phyloP scores from a whole-genome alignment of 2,797 vertebrate species.

The Mormyrops attenuatus region DNA sequence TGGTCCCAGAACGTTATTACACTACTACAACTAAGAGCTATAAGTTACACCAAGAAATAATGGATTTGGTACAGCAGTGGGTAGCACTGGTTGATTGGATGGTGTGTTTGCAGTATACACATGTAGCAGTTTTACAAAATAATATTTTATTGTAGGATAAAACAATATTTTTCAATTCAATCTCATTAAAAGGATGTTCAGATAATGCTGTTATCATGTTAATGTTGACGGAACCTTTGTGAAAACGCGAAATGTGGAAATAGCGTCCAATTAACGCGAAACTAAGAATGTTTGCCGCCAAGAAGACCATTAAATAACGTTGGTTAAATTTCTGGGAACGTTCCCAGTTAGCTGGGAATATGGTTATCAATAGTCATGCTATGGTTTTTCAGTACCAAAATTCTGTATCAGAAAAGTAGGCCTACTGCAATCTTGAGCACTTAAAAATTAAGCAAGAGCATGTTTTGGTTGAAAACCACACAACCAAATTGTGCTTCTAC shows the following conservation, averaged over 20 bases:
- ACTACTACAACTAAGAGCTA: neutral
- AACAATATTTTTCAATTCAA: neutral
- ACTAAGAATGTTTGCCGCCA: neutral
- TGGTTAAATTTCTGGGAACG: neutral
- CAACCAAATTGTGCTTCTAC: neutral
- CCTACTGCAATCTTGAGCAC: neutral
- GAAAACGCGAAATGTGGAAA: neutral
- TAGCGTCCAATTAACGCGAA: neutral
- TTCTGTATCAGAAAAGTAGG: neutral
- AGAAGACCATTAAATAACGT: neutral
- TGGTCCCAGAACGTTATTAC: neutral
- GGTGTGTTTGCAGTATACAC: neutral
- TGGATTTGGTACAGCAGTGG: neutral
- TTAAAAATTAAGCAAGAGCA: constrained; percentile 5
- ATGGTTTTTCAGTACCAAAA: constrained; percentile 4
- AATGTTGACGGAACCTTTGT: neutral
- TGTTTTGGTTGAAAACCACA: constrained; percentile 9
- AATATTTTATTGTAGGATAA: neutral
- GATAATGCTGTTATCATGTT: neutral
- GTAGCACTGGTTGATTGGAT: neutral
- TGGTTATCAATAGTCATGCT: neutral
- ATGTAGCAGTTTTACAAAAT: neutral
- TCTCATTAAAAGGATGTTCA: neutral
- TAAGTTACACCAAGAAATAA: neutral
- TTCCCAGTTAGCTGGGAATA: neutral